Evolutionary conservation across 2,797 vertebrate species (phyloP).

Genomic region (Euphonia xanthogaster): DNA sequence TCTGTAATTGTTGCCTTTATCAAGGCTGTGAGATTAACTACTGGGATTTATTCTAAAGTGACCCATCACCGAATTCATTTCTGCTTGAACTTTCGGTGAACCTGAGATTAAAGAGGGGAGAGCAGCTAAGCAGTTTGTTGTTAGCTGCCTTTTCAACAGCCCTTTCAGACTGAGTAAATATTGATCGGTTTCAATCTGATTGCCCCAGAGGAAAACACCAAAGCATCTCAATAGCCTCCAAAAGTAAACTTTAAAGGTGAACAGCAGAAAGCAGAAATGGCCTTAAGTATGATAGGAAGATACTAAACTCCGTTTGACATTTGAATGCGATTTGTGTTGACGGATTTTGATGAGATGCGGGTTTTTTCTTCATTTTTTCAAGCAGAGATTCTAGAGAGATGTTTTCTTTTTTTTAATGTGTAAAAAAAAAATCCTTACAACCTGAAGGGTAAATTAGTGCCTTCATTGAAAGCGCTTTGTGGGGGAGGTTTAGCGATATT

Average conservation of each 20-base stretch:
- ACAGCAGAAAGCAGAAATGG: constrained; percentile 57
- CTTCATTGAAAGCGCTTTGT: background rate
- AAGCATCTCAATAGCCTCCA: constrained; percentile 76
- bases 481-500: background rate
- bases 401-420: background rate
- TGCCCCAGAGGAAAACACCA: constrained; percentile 82
- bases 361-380: background rate
- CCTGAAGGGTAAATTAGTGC: background rate
- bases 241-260: constrained; percentile 83
- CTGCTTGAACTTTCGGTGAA: constrained; percentile 86
- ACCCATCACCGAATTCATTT: constrained; percentile 84
- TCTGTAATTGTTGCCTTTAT: constrained; percentile 79
- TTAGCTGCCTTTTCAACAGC: constrained; percentile 85
- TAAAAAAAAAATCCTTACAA: background rate
- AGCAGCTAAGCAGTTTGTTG: constrained; percentile 85
- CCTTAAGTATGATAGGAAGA: constrained; percentile 57
- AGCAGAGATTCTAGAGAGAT: background rate
- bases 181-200: constrained; percentile 86
- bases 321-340: background rate
- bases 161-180: constrained; percentile 88
- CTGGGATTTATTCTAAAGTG: constrained; percentile 81
- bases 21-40: constrained; percentile 78
- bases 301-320: constrained; percentile 14
- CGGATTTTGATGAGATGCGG: fast-evolving
- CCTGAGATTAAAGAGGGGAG: constrained; percentile 85